Base-by-base conservation (phyloP, 2,797 vertebrate genomes). In the Cyprinodon diabolis region DNA sequence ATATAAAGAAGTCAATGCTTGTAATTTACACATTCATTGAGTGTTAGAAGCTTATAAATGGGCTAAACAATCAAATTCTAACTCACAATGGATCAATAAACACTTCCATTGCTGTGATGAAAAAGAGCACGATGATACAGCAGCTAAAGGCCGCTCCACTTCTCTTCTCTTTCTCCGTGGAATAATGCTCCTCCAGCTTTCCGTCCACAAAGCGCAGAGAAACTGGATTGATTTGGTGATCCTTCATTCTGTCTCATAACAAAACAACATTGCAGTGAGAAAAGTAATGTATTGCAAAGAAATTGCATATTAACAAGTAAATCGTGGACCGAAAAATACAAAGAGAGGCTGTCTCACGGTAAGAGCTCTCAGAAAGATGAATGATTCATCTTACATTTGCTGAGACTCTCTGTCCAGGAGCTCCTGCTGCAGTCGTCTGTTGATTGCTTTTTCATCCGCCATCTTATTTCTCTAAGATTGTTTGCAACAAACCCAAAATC, bases 161-260 rank as follows among this genome's bases (percentile, higher is more conserved):
- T 85, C 96, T 95, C 84, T 95, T 96, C 82, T 99, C 98, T 90
- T 97, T 98, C 92, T 99, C 97, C 19, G 96, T 95, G 0, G 97
- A 97, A 91, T 96, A 99, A 37, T 94, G 96, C 0, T 92, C 95
- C 84, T 99, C 98, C 90, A 98, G 88, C 55, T 96, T 95, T 0
- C 93, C 91, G 30, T 97, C 96, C 72, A 96, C 86, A 83, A 99
- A 99, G 12, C 94, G 91, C 87, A 99, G 88, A 30, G 96, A 95
- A 37, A 97, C 71, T 0, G 90, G 72, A 73, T 96, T 96, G 10
- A 96, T 96, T 86, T 94, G 90, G 77, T 95, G 95, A 83, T 95
- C 95, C 90, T 96, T 97, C 78, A 96, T 85, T 84, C 97, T 98
- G 91, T 11, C 1, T 79, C 52, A 69, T 76, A 79, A 70, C 69